Conservation (phyloP, 2,113 vertebrate genomes). For the Dasyprocta punctata region DNA sequence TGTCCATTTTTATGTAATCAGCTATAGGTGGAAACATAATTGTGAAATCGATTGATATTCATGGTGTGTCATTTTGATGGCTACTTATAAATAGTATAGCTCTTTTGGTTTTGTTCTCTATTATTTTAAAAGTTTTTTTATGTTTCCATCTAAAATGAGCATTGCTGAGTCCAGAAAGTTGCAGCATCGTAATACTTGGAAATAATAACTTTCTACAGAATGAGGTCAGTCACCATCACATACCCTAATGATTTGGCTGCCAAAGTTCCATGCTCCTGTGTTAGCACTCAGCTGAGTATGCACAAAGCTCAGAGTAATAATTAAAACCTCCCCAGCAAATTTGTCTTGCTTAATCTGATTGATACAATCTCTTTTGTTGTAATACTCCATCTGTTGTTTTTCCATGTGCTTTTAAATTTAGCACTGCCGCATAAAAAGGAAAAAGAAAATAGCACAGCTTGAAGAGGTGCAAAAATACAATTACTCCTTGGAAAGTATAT, state of each 20-base stretch:
- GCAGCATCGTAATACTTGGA: slow-evolving; percentile 14
- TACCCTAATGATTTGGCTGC: background rate
- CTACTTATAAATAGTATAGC: background rate
- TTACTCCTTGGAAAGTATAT: slow-evolving; percentile 50
- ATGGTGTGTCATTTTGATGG: background rate
- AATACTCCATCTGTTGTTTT: slow-evolving; percentile 34
- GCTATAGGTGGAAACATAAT: background rate
- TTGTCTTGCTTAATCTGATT: slow-evolving; percentile 9
- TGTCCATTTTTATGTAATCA: background rate
- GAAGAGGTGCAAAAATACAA: slow-evolving; percentile 55
- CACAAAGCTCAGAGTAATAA: background rate
- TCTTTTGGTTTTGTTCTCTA: background rate
- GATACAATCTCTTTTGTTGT: slow-evolving; percentile 9
- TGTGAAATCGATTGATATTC: background rate
- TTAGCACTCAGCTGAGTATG: background rate
- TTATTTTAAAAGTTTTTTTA: background rate
- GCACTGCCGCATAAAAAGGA: slow-evolving; percentile 4
- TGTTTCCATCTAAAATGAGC: slow-evolving; percentile 13
- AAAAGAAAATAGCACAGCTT: slow-evolving; percentile 39
- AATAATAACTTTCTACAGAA: slow-evolving; percentile 34
- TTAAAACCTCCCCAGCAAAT: background rate
- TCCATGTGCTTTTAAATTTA: slow-evolving; percentile 55
- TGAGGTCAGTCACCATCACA: background rate
- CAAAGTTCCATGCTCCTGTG: background rate
- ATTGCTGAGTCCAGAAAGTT: background rate